Evolutionary conservation across 1,140 invertebrate genomes (phyloP).

Genomic region (Lordiphosa collinella): DNA sequence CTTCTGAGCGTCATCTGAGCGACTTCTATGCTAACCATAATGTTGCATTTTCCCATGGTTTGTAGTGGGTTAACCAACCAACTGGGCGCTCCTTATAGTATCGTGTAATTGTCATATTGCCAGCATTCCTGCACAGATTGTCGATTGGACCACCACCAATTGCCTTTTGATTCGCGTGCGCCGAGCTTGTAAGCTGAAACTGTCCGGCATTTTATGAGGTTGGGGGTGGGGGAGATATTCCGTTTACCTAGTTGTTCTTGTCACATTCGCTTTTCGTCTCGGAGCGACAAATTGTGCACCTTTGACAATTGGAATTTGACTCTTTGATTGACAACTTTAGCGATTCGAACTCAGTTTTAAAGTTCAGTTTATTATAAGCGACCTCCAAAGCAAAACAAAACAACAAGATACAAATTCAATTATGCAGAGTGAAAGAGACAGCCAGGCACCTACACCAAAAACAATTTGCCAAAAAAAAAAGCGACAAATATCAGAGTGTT

Average conservation of each 20-base stretch:
- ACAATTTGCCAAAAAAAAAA: conserved; percentile 56
- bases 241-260: conserved; percentile 31
- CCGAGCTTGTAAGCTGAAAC: conserved; percentile 20
- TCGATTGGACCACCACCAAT: conserved; percentile 32
- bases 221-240: not conserved
- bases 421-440: conserved; percentile 35
- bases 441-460: conserved; percentile 43
- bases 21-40: too few relatives aligned
- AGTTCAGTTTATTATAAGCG: conserved; percentile 53
- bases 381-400: conserved; percentile 64
- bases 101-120: conserved; percentile 18
- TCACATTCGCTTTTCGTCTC: conserved; percentile 73
- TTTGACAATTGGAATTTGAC: conserved; percentile 73
- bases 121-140: conserved; percentile 52
- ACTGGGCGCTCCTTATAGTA: not conserved
- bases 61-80: not conserved
- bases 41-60: not conserved
- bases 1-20: too few relatives aligned
- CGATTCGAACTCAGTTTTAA: conserved; percentile 43
- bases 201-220: conserved; percentile 20
- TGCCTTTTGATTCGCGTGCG: conserved; percentile 30
- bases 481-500: conserved; percentile 74
- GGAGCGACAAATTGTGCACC: conserved; percentile 65
- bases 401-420: conserved; percentile 71
- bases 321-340: conserved; percentile 72